phyloP scores from a whole-genome alignment of 92 coral and sea anemone species.

The Meandrina meandrites region DNA sequence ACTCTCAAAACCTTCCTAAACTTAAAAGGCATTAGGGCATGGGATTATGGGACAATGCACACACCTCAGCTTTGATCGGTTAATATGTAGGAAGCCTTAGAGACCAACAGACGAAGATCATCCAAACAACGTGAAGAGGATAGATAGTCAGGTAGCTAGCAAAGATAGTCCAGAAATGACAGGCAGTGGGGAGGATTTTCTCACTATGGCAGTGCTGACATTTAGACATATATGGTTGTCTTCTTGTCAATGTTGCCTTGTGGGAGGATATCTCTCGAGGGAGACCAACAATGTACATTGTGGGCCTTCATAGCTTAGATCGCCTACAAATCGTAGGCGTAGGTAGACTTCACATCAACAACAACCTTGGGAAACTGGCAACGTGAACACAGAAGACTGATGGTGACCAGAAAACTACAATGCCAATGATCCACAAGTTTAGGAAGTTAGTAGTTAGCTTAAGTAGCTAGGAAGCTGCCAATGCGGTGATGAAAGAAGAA shows the following conservation, averaged over 20 bases:
- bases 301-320: background rate
- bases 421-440: too few relatives aligned
- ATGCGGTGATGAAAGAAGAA: background rate
- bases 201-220: background rate
- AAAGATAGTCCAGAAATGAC: background rate
- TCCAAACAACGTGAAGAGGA: background rate
- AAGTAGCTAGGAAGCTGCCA: background rate
- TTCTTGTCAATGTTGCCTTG: background rate
- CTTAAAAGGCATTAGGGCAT: background rate
- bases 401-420: background rate
- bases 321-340: slow-evolving; percentile 3
- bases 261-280: background rate
- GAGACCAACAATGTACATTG: background rate
- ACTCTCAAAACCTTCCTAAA: background rate
- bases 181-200: background rate
- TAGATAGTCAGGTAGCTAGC: background rate
- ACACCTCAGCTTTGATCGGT: background rate
- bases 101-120: background rate
- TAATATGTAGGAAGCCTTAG: background rate
- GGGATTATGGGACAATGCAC: slow-evolving; percentile 17
- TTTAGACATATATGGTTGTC: background rate
- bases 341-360: background rate
- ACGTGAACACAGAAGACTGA: background rate
- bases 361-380: background rate
- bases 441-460: background rate